These are phyloP conservation scores for Ceratosolen fusciceps DNA, from an alignment of 1,140 invertebrate species.

Conservation along the genomic window DNA sequence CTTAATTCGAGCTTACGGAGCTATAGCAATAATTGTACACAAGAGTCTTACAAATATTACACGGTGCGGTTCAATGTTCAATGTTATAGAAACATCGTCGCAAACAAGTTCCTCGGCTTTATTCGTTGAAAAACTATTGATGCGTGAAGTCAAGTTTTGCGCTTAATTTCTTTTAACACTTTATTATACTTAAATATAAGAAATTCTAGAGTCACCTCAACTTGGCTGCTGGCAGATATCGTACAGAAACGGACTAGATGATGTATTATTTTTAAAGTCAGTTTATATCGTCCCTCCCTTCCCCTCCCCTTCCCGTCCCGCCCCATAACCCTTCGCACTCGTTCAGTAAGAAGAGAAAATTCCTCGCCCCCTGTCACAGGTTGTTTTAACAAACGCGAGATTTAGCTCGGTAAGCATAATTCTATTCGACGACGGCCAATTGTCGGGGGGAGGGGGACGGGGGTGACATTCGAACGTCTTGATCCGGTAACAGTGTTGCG, in stretches of 20 bases:
- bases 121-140: conserved; percentile 23
- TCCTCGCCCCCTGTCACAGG: too few relatives aligned
- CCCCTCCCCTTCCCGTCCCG: too few relatives aligned
- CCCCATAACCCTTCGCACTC: not conserved
- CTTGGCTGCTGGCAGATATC: conserved; percentile 26
- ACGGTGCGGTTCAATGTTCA: not conserved
- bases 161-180: not conserved
- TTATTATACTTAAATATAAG: conserved; percentile 17
- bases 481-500: too few relatives aligned
- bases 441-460: too few relatives aligned
- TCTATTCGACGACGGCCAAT: too few relatives aligned
- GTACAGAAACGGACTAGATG: conserved; percentile 41
- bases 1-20: too few relatives aligned
- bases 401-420: too few relatives aligned
- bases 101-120: not conserved
- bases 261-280: conserved; percentile 24
- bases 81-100: not conserved
- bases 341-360: not conserved
- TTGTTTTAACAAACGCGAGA: too few relatives aligned
- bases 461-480: too few relatives aligned
- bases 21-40: not conserved
- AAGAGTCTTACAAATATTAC: not conserved
- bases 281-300: too few relatives aligned
- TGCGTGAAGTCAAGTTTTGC: conserved; percentile 2
- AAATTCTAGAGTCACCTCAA: conserved; percentile 10